Base-by-base conservation (phyloP, 2,113 vertebrate species). In the Dendropsophus ebraccatus region DNA sequence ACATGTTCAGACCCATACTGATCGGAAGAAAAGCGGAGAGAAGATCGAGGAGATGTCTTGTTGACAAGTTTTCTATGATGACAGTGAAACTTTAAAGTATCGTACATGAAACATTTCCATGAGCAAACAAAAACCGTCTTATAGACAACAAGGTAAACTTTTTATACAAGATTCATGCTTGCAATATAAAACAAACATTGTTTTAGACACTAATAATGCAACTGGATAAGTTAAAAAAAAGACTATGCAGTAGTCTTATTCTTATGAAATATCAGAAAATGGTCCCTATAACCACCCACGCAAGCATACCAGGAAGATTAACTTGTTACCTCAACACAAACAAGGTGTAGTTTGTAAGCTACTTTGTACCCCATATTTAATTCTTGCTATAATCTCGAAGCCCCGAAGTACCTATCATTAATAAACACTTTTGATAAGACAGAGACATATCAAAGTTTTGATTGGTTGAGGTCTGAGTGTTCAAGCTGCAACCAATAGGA, bases 251-350 rank as follows among this genome's bases (percentile, higher is more conserved):
- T 16, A 19, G 16, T 67, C 5, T 69, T 5, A 69, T 28, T 70
- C 67, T n/a, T 30, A 70, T 12, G 19, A 32, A 17, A 77, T 52
- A 77, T 30, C 74, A 77, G 25, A 32, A 28, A 54, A 54, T 54
- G 75, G 30, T 56, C 75, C 50, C 17, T 56, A 25, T 9, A 78
- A 50, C 16, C 19, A 28, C 23, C 8, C 17, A 23, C 19, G 32
- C 17, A 23, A 19, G 49, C 50, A 56, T 78, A 78, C 75, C 75
- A 78, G 9, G 50, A 30, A 78, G 75, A 78, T 78, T 78, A 78
- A 78, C 75, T 78, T 78, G 75, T 78, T 50, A 54, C 75, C 41
- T 78, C 50, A 78, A 78, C 75, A 78, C 50, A 78, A 78, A 56
- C 25, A 30, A 78, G 50, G 35, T 6, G 50, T 32, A 35, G 19